Evolutionary conservation across 92 coral and sea anemone genomes (phyloP).

Genomic region (Phenganax stokvisi): DNA sequence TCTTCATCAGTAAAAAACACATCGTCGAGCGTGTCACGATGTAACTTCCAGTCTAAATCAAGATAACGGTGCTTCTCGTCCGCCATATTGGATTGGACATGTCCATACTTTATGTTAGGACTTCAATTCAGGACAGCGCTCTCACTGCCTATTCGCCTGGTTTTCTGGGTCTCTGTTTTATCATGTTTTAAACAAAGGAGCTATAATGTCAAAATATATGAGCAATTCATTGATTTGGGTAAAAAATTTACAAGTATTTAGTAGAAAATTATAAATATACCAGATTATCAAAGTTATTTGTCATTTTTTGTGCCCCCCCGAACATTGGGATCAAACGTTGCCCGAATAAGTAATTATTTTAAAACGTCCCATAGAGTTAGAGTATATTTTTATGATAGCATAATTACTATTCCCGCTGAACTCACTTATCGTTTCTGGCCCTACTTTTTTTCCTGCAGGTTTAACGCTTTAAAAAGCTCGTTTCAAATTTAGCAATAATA

Average conservation of each 20-base stretch:
- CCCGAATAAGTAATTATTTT: not conserved
- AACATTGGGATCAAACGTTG: not conserved
- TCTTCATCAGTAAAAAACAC: conserved; percentile 79
- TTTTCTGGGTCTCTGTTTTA: not conserved
- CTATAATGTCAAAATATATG: not conserved
- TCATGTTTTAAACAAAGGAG: not conserved
- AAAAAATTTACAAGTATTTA: conserved; percentile 2
- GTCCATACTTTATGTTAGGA: not conserved
- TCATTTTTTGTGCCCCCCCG: not conserved
- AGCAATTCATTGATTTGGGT: not conserved
- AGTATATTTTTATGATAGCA: too few species aligned
- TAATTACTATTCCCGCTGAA: too few species aligned
- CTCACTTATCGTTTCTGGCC: too few species aligned
- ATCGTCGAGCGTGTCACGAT: conserved; percentile 59
- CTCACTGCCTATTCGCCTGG: too few species aligned
- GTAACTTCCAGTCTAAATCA: conserved; percentile 64
- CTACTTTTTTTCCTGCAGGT: not conserved
- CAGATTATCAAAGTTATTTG: not conserved
- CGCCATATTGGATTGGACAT: conserved; percentile 13
- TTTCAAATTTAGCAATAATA: conserved; percentile 82
- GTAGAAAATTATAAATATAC: conserved; percentile 5
- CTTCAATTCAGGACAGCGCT: too few species aligned
- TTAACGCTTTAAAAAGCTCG: conserved; percentile 24
- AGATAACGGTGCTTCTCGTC: not conserved
- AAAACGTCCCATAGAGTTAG: too few species aligned